Percentiles rank a stretch among this genome's conserved stretches.
Evolutionary conservation across 2,113 vertebrate species (phyloP).

Genomic region (Ploceus nigricollis): DNA sequence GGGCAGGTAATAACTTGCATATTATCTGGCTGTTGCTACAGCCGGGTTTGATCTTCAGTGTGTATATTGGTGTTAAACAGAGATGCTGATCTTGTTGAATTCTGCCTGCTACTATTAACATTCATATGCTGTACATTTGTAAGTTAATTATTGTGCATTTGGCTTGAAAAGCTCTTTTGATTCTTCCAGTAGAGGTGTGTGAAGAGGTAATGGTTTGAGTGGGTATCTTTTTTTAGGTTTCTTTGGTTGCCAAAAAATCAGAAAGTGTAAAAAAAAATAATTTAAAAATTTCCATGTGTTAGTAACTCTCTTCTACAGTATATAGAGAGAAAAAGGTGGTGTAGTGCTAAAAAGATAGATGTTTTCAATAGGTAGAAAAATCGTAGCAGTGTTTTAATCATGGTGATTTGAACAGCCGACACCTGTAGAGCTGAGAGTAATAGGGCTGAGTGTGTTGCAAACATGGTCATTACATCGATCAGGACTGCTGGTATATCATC

Average conservation of each 20-base stretch:
- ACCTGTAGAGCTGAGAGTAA: background rate
- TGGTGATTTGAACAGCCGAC: background rate
- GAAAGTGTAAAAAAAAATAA: background rate
- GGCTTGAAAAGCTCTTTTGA: background rate
- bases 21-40: background rate
- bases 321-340: background rate
- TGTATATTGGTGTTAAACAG: background rate
- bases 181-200: background rate
- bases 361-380: background rate
- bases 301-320: background rate
- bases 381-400: background rate
- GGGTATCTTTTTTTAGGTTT: background rate
- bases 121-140: background rate
- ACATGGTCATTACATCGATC: background rate
- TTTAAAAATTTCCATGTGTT: background rate
- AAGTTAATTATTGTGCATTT: background rate
- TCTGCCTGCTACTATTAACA: background rate
- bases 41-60: background rate
- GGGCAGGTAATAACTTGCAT: background rate
- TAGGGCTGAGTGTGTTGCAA: background rate
- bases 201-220: background rate
- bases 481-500: background rate
- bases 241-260: background rate
- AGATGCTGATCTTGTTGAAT: background rate
- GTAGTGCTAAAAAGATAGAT: accelerated